These are phyloP conservation scores for Jordanella pulchra DNA, from an alignment of 2,797 vertebrate genomes.

Conservation along the genomic window DNA sequence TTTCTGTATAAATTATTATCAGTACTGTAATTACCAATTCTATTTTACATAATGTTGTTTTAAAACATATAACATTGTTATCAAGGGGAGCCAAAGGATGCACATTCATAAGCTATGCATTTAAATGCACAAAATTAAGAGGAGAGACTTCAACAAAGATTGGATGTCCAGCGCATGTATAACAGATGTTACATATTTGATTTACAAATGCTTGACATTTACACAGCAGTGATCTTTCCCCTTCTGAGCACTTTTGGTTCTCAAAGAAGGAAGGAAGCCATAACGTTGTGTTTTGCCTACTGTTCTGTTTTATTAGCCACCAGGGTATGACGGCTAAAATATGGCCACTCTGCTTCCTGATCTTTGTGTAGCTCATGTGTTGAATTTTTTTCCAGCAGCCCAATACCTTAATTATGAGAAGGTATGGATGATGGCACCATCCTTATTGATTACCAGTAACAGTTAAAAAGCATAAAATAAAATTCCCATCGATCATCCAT, in stretches of 20 bases:
- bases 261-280: slow-evolving; percentile 26
- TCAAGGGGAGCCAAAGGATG: not conserved
- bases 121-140: not conserved
- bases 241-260: slow-evolving; percentile 3
- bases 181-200: not conserved
- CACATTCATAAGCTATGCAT: not conserved
- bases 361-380: slow-evolving; percentile 20
- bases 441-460: slow-evolving; percentile 68
- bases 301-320: slow-evolving; percentile 17
- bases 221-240: not conserved
- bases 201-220: not conserved
- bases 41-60: too few species aligned
- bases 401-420: slow-evolving; percentile 54
- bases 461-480: slow-evolving; percentile 67
- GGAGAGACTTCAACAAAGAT: not conserved
- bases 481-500: slow-evolving; percentile 62
- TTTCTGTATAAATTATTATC: too few species aligned
- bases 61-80: too few species aligned
- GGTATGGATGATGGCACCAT: slow-evolving; percentile 60
- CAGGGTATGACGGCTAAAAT: slow-evolving; percentile 33
- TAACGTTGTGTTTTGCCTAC: slow-evolving; percentile 31
- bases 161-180: not conserved
- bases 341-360: slow-evolving; percentile 26
- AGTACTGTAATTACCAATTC: too few species aligned
- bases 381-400: slow-evolving; percentile 43